These are phyloP conservation scores for Corythornis vintsioides DNA, from an alignment of 2,113 vertebrate genomes.

Conservation along the genomic window DNA sequence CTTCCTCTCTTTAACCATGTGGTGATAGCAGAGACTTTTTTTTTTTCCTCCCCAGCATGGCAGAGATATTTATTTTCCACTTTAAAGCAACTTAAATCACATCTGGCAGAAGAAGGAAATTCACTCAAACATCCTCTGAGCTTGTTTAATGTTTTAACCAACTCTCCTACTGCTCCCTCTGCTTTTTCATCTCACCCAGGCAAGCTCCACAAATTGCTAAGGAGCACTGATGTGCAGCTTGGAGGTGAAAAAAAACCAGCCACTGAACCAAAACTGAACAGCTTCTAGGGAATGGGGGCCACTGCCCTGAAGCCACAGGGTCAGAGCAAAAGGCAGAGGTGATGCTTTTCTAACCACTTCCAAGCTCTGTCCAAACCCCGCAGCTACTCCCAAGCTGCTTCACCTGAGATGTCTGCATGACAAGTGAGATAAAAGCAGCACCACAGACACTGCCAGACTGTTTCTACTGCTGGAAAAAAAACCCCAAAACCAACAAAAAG, in stretches of 20 bases:
- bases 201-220: not conserved
- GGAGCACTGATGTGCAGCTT: not conserved
- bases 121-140: not conserved
- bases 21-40: not conserved
- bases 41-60: not conserved
- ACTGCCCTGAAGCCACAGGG: accelerated
- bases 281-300: not conserved
- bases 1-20: not conserved
- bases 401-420: accelerated
- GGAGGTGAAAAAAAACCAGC: not conserved
- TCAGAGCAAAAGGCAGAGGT: not conserved
- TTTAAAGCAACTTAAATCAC: not conserved
- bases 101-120: not conserved
- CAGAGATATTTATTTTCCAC: not conserved
- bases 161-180: not conserved
- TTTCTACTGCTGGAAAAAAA: not conserved
- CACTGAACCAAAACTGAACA: not conserved
- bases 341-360: not conserved
- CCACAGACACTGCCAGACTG: conserved; percentile 12
- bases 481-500: not conserved
- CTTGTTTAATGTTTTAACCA: not conserved
- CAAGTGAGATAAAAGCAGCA: not conserved
- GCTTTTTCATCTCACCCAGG: not conserved
- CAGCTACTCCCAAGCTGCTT: not conserved
- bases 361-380: not conserved